Base-by-base conservation (phyloP, 2,888 invertebrate genomes). In the Cheilosia impressa region DNA sequence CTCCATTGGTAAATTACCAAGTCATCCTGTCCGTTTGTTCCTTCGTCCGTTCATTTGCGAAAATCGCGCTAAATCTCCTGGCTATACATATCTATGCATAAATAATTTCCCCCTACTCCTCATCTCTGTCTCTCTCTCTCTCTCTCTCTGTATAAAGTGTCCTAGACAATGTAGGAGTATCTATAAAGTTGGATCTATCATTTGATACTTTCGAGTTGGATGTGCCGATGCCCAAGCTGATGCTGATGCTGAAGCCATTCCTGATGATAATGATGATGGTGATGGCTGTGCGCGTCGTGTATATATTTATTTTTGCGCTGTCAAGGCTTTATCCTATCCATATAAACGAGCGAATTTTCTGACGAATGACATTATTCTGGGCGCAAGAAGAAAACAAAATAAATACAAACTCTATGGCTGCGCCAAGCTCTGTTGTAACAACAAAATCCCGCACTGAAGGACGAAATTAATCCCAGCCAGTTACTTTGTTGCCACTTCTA, bases 1-100 rank as follows among this genome's bases (percentile, higher is more conserved):
- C 76, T 85, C 81, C 76, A 81, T 85, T 85, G 85, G 85, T 85
- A 68, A 85, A 85, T 85, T 81, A 85, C 76, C 85, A 81, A 85
- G 85, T 81, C 81, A 77, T 85, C 72, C 66, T 68, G 81, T 76
- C 72, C 66, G 68, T 68, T 81, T 63, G 76, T 76, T 71, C 52
- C 50, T 65, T 58, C 50, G 69, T 60, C 69, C 76, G 77, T 82
- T 72, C 69, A 77, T 82, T 77, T 82, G 82, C 58, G 57, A 80
- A 80, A 68, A 76, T 47, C 76, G 65, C 62, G 76, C 63, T 77
- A 80, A 85, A 72, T 85, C 60, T 80, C 60, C 47, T 76, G 34
- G 62, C 66, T 76, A 47, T 68, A 75, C 69, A 71, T 55, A 80
- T 80, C 66, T 65, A 47, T 68, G 79, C 69, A 80, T 66, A 80